Conservation (phyloP, 2,888 invertebrate species). For the Lithodes maja region DNA sequence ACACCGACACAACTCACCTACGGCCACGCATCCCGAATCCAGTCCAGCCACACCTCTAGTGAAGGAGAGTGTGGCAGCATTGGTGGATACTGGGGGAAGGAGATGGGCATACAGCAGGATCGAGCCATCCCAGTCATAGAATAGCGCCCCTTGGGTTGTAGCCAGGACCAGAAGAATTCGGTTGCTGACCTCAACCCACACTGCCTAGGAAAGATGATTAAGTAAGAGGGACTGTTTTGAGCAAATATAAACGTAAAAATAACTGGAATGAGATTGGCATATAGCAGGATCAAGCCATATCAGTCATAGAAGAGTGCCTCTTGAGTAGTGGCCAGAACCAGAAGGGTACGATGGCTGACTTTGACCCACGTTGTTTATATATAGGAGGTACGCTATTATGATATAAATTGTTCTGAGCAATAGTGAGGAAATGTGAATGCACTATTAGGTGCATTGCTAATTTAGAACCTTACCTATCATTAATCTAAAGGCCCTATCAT, state of each 20-base stretch:
- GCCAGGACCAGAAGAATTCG: conserved; percentile 54
- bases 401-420: no score
- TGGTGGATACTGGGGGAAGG: conserved; percentile 18
- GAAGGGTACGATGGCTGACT: neutral
- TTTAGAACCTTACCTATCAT: no score
- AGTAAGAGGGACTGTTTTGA: neutral
- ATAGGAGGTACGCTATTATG: no score
- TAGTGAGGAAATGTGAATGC: no score
- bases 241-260: neutral
- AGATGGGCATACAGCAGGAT: conserved; percentile 62
- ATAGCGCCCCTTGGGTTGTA: conserved; percentile 45
- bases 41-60: conserved; percentile 50
- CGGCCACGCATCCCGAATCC: conserved; percentile 47
- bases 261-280: neutral
- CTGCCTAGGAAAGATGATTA: conserved; percentile 30
- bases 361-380: conserved; percentile 25
- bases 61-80: conserved; percentile 45
- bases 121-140: conserved; percentile 69
- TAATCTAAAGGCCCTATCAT: no score
- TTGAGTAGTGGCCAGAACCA: neutral
- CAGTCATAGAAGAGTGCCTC: conserved; percentile 43
- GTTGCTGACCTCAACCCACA: conserved; percentile 34
- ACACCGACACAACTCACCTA: conserved; percentile 33
- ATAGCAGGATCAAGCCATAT: conserved; percentile 67
- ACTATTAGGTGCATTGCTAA: no score